Evolutionary conservation across 2,888 invertebrate genomes (phyloP).

Genomic region (Erebia ligea): DNA sequence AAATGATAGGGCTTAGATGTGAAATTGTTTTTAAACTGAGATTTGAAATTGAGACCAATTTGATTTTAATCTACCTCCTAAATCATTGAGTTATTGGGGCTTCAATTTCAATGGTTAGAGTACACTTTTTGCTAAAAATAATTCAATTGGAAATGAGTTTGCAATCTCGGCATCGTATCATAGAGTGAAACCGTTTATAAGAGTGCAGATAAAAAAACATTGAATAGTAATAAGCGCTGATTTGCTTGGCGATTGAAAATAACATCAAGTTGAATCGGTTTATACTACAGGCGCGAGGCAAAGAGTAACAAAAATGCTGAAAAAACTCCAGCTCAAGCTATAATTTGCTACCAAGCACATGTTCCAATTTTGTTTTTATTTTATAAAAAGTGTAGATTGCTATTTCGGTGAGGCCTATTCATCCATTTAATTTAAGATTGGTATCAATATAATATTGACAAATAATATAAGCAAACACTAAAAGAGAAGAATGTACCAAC

Average conservation of each 20-base stretch:
- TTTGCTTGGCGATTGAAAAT: slow-evolving; percentile 54
- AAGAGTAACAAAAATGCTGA: not conserved
- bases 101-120: not conserved
- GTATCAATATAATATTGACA: too few relatives aligned
- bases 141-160: slow-evolving; percentile 11
- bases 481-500: too few relatives aligned
- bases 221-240: slow-evolving; percentile 43
- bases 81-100: not conserved
- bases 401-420: too few relatives aligned
- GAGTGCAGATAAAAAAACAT: slow-evolving; percentile 28
- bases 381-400: too few relatives aligned
- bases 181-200: slow-evolving; percentile 20
- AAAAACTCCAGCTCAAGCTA: not conserved
- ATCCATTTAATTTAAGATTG: too few relatives aligned
- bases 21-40: too few relatives aligned
- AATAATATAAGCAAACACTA: too few relatives aligned
- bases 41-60: too few relatives aligned
- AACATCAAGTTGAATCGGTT: slow-evolving; percentile 60
- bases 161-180: slow-evolving; percentile 12
- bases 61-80: too few relatives aligned
- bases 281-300: slow-evolving; percentile 45
- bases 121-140: slow-evolving; percentile 5
- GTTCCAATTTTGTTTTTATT: not conserved
- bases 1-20: too few relatives aligned
- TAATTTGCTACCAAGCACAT: not conserved